phyloP scores from a whole-genome alignment of 2,797 vertebrate genomes.

The Streptopelia turtur region DNA sequence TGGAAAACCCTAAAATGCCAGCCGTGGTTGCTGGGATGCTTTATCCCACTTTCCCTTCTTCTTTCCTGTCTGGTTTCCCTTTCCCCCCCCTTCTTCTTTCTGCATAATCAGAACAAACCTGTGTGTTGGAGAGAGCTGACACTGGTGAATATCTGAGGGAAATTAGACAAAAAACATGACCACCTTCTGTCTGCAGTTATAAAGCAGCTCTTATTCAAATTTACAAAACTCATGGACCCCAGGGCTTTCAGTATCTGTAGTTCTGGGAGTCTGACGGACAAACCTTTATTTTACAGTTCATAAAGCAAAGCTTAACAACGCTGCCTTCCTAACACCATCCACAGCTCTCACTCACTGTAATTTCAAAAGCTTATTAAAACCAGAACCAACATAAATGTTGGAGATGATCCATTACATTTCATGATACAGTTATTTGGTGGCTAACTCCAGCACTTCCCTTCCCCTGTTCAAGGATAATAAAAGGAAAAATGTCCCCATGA shows the following conservation, averaged over 20 bases:
- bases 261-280: neutral
- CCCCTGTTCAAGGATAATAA: slow-evolving; percentile 40
- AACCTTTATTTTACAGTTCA: slow-evolving; percentile 51
- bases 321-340: slow-evolving; percentile 1
- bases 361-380: slow-evolving; percentile 28
- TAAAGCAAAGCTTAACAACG: slow-evolving; percentile 12
- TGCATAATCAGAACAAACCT: neutral
- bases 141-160: neutral
- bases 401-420: neutral
- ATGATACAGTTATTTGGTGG: slow-evolving; percentile 19
- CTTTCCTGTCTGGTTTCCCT: neutral
- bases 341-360: neutral
- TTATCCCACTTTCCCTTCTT: neutral
- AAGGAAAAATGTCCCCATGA: slow-evolving; percentile 56
- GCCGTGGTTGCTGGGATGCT: neutral
- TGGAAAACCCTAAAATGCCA: neutral
- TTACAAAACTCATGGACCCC: neutral
- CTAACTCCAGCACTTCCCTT: neutral
- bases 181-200: neutral
- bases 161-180: neutral
- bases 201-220: neutral
- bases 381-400: slow-evolving; percentile 5
- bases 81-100: neutral
- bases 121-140: neutral
- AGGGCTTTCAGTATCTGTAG: neutral